Percentiles rank a stretch among this genome's conserved stretches.
Conservation (phyloP, 2,797 vertebrate species). For the Echeneis naucrates region DNA sequence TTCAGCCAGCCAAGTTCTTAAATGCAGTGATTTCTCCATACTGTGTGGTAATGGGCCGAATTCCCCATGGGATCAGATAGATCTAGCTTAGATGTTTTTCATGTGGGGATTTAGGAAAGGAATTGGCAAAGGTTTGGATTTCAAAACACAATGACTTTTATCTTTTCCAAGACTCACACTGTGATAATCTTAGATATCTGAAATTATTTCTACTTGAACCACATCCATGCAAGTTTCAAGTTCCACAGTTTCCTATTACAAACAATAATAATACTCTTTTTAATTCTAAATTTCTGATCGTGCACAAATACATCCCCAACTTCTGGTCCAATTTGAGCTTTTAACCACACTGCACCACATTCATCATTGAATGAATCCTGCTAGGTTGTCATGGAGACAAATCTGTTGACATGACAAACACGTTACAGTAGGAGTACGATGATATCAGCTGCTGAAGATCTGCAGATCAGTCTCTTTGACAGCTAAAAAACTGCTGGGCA, state of each 20-base stretch:
- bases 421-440: background rate
- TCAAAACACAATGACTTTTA: conserved; percentile 47
- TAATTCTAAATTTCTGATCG: background rate
- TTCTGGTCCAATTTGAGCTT: background rate
- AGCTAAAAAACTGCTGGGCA: background rate
- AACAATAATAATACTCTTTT: background rate
- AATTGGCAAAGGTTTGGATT: conserved; percentile 65
- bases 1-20: conserved; percentile 63
- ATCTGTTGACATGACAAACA: conserved; percentile 1
- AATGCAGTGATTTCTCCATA: conserved; percentile 63
- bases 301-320: background rate
- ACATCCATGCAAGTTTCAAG: conserved; percentile 10
- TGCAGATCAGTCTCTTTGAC: background rate
- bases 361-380: background rate
- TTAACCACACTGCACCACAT: background rate
- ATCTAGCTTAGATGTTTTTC: conserved; percentile 64
- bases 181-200: conserved; percentile 59
- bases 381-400: no score
- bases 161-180: conserved; percentile 57
- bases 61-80: conserved; percentile 60
- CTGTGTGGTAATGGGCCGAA: conserved; percentile 59
- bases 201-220: conserved; percentile 36
- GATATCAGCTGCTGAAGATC: background rate
- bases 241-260: conserved; percentile 5
- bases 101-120: conserved; percentile 62